Conservation (phyloP, 2,113 vertebrate species). For the Balaenoptera acutorostrata region DNA sequence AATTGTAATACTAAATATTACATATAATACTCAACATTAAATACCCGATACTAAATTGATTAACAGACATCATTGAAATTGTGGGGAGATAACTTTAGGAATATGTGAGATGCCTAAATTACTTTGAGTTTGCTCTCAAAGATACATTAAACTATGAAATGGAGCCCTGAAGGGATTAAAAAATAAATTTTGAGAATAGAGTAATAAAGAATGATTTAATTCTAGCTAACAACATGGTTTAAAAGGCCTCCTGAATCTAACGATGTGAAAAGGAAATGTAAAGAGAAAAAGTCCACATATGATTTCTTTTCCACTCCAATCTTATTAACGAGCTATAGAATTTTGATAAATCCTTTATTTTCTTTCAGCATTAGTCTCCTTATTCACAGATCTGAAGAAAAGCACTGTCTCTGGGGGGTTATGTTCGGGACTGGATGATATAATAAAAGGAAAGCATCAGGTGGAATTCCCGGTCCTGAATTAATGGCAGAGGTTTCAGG, state of each 20-base stretch:
- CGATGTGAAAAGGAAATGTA: neutral
- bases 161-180: neutral
- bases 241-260: neutral
- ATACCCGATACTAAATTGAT: neutral
- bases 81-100: neutral
- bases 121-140: conserved; percentile 7
- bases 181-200: conserved; percentile 43
- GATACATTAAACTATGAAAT: neutral
- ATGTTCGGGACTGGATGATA: neutral
- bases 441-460: neutral
- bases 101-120: neutral
- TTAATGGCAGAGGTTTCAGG: neutral
- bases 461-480: neutral
- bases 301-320: neutral
- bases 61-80: neutral
- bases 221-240: neutral
- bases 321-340: neutral
- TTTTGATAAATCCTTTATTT: neutral
- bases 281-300: neutral
- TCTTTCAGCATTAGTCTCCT: neutral
- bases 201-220: conserved; percentile 41
- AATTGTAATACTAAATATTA: conserved; percentile 3
- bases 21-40: conserved; percentile 3
- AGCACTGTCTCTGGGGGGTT: neutral
- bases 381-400: neutral